Evolutionary conservation across 2,888 invertebrate species (phyloP), one percentile per base, ranked within the genome.

Genomic region (Acronicta psi): DNA sequence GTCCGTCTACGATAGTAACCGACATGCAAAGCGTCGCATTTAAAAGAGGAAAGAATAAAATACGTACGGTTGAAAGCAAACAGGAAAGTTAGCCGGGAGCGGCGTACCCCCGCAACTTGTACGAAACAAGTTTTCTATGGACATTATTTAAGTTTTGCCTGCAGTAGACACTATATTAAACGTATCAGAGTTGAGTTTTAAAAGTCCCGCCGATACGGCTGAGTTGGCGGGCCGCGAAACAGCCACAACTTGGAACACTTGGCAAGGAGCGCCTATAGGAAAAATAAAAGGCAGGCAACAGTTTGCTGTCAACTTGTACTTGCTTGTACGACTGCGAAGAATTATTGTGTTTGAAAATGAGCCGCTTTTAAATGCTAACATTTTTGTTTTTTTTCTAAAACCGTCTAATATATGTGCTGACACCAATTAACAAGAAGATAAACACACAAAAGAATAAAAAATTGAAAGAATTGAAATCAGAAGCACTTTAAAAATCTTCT

Each of bases 251-350:
- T 79, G 82, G 82, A 83, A 86, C 86, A 84, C 86, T 90, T 91
- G 91, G 84, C 91, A 91, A 84, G 86, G 83, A 81, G 82, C 83
- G 87, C 81, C 88, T 85, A 87, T 89, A 85, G 84, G 85, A 84
- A 85, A 89, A 92, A 91, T 89, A 91, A 90, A 91, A 90, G 81
- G 81, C 83, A 86, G 90, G 87, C 92, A 92, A 91, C 91, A 91
- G 90, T 90, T 90, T 75, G 69, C 69, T 72, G 76, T 76, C 75
- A 72, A 77, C 69, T 77, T 69, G 75, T 67, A 73, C 71, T 68
- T 53, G 77, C 60, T 74, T 55, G 69, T 77, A 73, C 74, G 65
- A 73, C 71, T 76, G 66, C 67, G 65, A 67, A 74, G 77, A 77
- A 77, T 76, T 75, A 81, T 78, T 63, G 62, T 68, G 55, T 74